phyloP scores from a whole-genome alignment of 1,140 invertebrate species.

The Trachymyrmex cornetzi region DNA sequence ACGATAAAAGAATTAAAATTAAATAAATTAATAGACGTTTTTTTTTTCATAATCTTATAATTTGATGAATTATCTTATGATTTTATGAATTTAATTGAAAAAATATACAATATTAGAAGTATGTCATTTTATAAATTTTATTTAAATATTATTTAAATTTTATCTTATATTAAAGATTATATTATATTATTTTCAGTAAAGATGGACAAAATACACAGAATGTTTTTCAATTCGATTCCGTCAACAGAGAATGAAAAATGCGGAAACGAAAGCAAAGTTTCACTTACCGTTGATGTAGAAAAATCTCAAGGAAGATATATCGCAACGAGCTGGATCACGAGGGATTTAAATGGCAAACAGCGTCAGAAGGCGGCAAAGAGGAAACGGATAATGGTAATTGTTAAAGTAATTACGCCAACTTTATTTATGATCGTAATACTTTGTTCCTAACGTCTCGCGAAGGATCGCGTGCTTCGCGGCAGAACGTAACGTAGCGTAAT shows the following conservation, averaged over 20 bases:
- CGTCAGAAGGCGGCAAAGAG: neutral
- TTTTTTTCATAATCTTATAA: too few relatives aligned
- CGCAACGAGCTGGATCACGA: slow-evolving; percentile 22
- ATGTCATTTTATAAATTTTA: neutral
- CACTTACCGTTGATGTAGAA: slow-evolving; percentile 26
- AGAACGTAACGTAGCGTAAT: slow-evolving; percentile 66
- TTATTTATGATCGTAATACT: slow-evolving; percentile 61
- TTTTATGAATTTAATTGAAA: too few relatives aligned
- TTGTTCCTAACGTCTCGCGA: slow-evolving; percentile 62
- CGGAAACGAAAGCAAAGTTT: slow-evolving; percentile 21
- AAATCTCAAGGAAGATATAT: slow-evolving; percentile 26
- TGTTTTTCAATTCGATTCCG: neutral
- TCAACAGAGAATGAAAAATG: neutral
- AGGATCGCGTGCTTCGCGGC: slow-evolving; percentile 69
- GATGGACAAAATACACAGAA: neutral
- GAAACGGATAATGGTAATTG: slow-evolving; percentile 68
- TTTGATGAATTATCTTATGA: too few relatives aligned
- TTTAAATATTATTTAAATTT: neutral
- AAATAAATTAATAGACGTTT: too few relatives aligned
- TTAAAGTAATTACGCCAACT: slow-evolving; percentile 61
- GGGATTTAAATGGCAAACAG: slow-evolving; percentile 48
- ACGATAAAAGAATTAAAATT: too few relatives aligned
- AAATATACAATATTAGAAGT: too few relatives aligned
- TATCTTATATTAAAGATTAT: neutral
- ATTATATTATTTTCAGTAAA: neutral